Conservation (phyloP, 2,888 invertebrate genomes). For the Liopterus haemorrhoidalis region DNA sequence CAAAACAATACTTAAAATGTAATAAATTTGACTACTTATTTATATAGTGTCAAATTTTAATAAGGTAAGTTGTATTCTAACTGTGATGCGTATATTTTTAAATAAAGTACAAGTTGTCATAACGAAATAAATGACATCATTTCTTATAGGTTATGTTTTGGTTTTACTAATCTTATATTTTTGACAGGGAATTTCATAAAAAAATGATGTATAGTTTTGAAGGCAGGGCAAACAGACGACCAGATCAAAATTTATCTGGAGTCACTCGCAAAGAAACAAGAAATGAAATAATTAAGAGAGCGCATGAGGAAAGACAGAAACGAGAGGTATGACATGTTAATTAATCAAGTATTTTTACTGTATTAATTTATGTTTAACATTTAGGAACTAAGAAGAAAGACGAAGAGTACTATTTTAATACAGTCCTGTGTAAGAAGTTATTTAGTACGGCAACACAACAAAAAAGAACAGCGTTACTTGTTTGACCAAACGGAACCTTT, state of each 20-base stretch:
- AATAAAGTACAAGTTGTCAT: no score
- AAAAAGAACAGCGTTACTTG: conserved; percentile 58
- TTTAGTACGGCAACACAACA: conserved; percentile 60
- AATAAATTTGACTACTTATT: no score
- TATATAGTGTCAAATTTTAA: no score
- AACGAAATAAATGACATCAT: no score
- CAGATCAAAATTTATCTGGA: conserved; percentile 84
- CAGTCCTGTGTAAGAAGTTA: conserved; percentile 78
- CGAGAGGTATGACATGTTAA: conserved; percentile 59
- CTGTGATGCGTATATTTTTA: no score
- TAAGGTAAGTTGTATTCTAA: no score
- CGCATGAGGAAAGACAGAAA: conserved; percentile 79
- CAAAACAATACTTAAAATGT: no score
- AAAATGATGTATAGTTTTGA: conserved; percentile 68
- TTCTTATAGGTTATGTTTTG: conserved; percentile 23
- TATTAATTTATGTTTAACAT: conserved; percentile 27
- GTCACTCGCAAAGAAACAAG: conserved; percentile 68
- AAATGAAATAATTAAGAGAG: conserved; percentile 69
- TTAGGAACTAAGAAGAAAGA: conserved; percentile 64
- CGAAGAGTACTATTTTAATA: conserved; percentile 71
- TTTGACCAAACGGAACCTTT: conserved; percentile 61
- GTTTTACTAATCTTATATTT: conserved; percentile 9
- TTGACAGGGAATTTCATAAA: conserved; percentile 13
- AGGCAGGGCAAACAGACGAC: conserved; percentile 81
- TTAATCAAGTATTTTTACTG: conserved; percentile 19